Conservation (phyloP, 2,113 vertebrate species). For the Leuciscus idus region DNA sequence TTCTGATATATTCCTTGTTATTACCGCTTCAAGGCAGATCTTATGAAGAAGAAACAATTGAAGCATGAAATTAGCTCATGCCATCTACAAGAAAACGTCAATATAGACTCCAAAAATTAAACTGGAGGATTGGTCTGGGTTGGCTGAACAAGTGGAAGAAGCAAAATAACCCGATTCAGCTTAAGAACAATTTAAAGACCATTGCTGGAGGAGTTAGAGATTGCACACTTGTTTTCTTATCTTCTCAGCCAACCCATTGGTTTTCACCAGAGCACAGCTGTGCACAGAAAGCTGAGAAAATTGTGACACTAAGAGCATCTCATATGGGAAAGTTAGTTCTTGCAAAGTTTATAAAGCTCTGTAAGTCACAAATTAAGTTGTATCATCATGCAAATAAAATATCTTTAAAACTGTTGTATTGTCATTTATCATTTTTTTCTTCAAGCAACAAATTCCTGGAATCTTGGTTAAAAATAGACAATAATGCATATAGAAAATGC, state of each 20-base stretch:
- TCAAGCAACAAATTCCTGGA: background rate
- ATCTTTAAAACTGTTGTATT: background rate
- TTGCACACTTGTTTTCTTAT: constrained; percentile 39
- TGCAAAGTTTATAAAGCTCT: constrained; percentile 18
- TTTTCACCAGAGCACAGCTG: constrained; percentile 18
- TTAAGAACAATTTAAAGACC: constrained; percentile 37
- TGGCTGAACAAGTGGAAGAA: constrained; percentile 42
- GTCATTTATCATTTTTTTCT: background rate
- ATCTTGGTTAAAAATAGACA: no score
- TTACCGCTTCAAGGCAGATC: constrained; percentile 42
- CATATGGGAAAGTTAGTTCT: constrained; percentile 3
- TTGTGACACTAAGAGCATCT: constrained; percentile 16
- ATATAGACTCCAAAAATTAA: constrained; percentile 43
- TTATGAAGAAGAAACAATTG: constrained; percentile 42
- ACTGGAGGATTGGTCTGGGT: constrained; percentile 30
- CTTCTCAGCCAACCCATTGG: constrained; percentile 12
- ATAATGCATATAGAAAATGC: background rate
- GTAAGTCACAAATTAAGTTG: background rate
- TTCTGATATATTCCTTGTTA: constrained; percentile 42
- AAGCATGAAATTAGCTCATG: constrained; percentile 51
- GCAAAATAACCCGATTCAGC: constrained; percentile 40
- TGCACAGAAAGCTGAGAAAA: background rate
- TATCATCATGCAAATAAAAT: background rate
- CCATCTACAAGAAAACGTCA: constrained; percentile 49
- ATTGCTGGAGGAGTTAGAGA: constrained; percentile 39